Conservation (phyloP, 2,113 vertebrate genomes). For the Periophthalmodon schlosseri region DNA sequence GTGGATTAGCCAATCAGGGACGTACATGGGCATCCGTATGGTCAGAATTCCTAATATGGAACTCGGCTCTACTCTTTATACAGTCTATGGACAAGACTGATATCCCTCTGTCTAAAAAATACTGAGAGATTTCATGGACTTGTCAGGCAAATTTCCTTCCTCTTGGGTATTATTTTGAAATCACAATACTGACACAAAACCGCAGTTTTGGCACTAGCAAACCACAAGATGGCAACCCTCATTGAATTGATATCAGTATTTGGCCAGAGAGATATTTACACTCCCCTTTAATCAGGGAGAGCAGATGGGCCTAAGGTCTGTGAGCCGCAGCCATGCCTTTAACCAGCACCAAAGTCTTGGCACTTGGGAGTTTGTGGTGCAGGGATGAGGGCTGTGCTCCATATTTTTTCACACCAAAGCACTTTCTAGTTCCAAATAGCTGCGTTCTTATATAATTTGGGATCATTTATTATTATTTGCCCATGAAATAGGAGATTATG, state of each 20-base stretch:
- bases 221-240: constrained; percentile 58
- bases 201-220: constrained; percentile 50
- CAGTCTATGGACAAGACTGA: no score
- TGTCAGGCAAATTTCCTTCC: no score
- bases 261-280: constrained; percentile 64
- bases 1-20: no score
- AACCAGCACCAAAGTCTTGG: constrained; percentile 48
- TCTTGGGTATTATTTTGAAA: neutral
- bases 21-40: no score
- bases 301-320: constrained; percentile 65
- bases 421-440: neutral
- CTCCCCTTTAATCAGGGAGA: constrained; percentile 66
- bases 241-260: constrained; percentile 64
- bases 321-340: constrained; percentile 63
- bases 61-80: no score
- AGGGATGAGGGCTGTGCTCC: neutral
- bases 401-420: neutral
- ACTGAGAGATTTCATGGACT: no score
- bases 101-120: no score
- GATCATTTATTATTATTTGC: no score
- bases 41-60: no score
- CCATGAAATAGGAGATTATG: no score
- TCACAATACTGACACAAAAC: constrained; percentile 9
- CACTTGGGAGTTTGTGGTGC: constrained; percentile 27
- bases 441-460: neutral